Conservation (phyloP, 2,113 vertebrate species). For the Ancistrus triradiatus region DNA sequence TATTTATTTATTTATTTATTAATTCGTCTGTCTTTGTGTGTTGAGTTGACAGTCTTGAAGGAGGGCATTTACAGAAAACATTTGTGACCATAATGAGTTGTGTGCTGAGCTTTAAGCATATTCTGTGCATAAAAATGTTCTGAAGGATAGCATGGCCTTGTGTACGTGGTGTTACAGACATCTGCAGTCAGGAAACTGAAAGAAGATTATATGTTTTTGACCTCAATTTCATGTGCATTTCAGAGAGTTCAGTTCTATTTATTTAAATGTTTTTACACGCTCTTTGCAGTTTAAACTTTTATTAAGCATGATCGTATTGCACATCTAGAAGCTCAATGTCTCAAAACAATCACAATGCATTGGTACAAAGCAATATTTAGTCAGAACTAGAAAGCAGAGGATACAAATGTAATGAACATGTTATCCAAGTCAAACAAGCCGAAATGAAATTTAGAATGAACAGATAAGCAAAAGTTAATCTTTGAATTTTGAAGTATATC, state of each 20-base stretch:
- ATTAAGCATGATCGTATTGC: conserved; percentile 8
- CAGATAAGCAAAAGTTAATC: too few species aligned
- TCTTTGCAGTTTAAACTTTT: not conserved
- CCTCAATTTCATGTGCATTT: too few species aligned
- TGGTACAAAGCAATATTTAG: not conserved
- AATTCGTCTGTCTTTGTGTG: conserved; percentile 15
- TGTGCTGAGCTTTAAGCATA: conserved; percentile 16
- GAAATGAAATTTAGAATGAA: too few species aligned
- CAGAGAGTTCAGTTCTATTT: too few species aligned
- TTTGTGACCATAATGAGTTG: too few species aligned
- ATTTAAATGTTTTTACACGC: too few species aligned
- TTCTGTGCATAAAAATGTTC: conserved; percentile 3
- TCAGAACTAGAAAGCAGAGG: conserved; percentile 6
- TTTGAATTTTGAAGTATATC: too few species aligned
- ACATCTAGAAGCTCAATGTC: not conserved
- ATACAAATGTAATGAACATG: not conserved
- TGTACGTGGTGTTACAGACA: conserved; percentile 12
- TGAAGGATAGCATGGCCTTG: not conserved
- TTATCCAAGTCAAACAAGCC: not conserved
- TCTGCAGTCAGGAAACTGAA: too few species aligned
- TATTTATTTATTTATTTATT: conserved; percentile 19
- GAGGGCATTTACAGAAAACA: conserved; percentile 2
- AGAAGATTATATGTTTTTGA: too few species aligned
- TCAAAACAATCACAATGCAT: conserved; percentile 13
- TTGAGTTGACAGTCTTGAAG: not conserved